Conservation (phyloP, 1,140 invertebrate genomes). For the Eriocheir sinensis region DNA sequence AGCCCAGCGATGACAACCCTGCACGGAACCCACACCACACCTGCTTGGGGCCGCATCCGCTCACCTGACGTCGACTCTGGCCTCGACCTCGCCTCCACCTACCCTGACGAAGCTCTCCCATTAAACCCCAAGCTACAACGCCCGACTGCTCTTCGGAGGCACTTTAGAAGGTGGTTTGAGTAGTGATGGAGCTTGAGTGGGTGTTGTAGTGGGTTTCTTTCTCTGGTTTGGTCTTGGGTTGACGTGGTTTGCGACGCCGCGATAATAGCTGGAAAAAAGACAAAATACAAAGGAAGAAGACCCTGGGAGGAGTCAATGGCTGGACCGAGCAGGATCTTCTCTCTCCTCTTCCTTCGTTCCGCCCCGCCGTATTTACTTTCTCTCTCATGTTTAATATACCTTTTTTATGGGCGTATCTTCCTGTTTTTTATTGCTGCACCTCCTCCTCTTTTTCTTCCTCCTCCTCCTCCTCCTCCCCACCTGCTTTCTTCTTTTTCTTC, state of each 20-base stretch:
- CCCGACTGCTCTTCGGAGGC: neutral
- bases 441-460: neutral
- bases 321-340: conserved; percentile 43
- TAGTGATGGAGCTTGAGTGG: too few species aligned
- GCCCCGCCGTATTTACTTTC: conserved; percentile 9
- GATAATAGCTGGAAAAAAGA: neutral
- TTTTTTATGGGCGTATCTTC: neutral
- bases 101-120: neutral
- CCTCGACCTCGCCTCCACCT: neutral
- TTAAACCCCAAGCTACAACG: neutral
- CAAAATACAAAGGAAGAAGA: conserved; percentile 33
- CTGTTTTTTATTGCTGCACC: neutral
- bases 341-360: neutral
- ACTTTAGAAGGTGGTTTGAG: too few species aligned
- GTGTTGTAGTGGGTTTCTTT: too few species aligned
- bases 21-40: conserved; percentile 36
- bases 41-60: neutral
- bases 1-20: conserved; percentile 45
- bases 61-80: neutral
- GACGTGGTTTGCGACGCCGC: neutral
- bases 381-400: neutral
- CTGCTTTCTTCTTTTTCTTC: too few species aligned
- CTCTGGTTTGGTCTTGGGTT: too few species aligned
- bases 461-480: too few species aligned
- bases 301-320: conserved; percentile 34